Evolutionary conservation across 2,888 invertebrate genomes (phyloP).

Genomic region (Cerastis rubricosa): DNA sequence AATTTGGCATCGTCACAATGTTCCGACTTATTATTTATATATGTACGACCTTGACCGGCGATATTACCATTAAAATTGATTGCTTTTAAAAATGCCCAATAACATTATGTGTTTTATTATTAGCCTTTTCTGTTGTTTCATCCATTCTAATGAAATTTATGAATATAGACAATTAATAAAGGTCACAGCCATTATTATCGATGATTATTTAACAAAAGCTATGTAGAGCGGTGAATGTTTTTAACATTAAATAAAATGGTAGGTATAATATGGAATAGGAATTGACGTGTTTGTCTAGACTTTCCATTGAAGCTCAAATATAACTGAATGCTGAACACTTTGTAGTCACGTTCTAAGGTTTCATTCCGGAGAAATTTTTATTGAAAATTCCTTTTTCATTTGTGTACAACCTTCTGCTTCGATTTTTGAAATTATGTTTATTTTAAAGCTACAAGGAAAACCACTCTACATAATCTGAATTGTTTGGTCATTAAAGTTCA

Average conservation of each 20-base stretch:
- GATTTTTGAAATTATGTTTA: neutral
- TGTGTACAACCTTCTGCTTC: neutral
- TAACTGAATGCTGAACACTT: conserved; percentile 7
- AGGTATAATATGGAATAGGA: conserved; percentile 21
- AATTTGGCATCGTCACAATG: conserved; percentile 66
- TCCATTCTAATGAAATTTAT: conserved; percentile 25
- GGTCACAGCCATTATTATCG: conserved; percentile 43
- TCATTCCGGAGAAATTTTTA: neutral
- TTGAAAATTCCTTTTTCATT: conserved; percentile 1
- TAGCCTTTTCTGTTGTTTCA: conserved; percentile 31
- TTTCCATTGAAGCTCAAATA: conserved; percentile 26
- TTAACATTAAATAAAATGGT: conserved; percentile 26
- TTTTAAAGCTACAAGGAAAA: neutral
- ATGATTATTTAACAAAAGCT: conserved; percentile 28
- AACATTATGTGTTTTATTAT: conserved; percentile 28
- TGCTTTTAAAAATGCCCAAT: conserved; percentile 45
- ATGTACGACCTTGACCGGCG: conserved; percentile 64
- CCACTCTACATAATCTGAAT: neutral
- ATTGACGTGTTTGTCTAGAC: conserved; percentile 32
- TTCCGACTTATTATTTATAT: conserved; percentile 59
- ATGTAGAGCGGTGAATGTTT: conserved; percentile 3
- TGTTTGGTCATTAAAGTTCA: neutral
- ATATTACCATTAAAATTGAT: conserved; percentile 64
- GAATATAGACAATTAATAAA: conserved; percentile 39
- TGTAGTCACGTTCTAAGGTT: conserved; percentile 9